Evolutionary conservation across 2,113 vertebrate species (phyloP).

Genomic region (Neomonachus schauinslandi): DNA sequence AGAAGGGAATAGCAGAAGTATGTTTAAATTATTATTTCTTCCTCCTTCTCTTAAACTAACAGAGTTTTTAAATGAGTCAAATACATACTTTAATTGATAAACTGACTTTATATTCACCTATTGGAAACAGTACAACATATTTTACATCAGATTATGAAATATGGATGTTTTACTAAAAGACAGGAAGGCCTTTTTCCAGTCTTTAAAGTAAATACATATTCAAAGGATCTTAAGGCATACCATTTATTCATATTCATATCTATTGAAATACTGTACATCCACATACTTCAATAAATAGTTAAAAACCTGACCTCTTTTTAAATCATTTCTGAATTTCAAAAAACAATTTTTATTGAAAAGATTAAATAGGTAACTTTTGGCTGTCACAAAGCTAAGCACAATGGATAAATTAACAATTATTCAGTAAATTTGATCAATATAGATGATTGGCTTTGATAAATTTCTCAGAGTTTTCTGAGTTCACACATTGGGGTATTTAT

Average conservation of each 20-base stretch:
- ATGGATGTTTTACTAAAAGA: slow-evolving; percentile 82
- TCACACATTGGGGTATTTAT: slow-evolving; percentile 60
- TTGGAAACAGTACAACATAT: slow-evolving; percentile 81
- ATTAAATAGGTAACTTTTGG: slow-evolving; percentile 80
- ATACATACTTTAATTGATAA: slow-evolving; percentile 81
- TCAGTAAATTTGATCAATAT: slow-evolving; percentile 68
- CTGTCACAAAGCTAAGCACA: slow-evolving; percentile 77
- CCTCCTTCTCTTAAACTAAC: neutral
- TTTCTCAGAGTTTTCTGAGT: slow-evolving; percentile 65
- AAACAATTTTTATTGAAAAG: slow-evolving; percentile 79
- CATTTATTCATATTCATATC: slow-evolving; percentile 84
- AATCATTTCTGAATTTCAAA: slow-evolving; percentile 82
- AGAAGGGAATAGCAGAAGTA: neutral
- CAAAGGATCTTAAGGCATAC: slow-evolving; percentile 82
- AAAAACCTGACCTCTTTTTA: slow-evolving; percentile 82
- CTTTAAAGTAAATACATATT: slow-evolving; percentile 84
- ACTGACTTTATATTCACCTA: slow-evolving; percentile 82
- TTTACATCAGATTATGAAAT: slow-evolving; percentile 81
- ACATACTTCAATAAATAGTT: slow-evolving; percentile 84
- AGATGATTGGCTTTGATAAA: slow-evolving; percentile 67
- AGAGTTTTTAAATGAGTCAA: slow-evolving; percentile 74
- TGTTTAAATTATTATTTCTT: neutral
- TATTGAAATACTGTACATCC: slow-evolving; percentile 83
- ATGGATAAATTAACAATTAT: slow-evolving; percentile 71
- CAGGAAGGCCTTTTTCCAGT: slow-evolving; percentile 74